Conservation (phyloP, 2,113 vertebrate genomes). For the Corythornis vintsioides region DNA sequence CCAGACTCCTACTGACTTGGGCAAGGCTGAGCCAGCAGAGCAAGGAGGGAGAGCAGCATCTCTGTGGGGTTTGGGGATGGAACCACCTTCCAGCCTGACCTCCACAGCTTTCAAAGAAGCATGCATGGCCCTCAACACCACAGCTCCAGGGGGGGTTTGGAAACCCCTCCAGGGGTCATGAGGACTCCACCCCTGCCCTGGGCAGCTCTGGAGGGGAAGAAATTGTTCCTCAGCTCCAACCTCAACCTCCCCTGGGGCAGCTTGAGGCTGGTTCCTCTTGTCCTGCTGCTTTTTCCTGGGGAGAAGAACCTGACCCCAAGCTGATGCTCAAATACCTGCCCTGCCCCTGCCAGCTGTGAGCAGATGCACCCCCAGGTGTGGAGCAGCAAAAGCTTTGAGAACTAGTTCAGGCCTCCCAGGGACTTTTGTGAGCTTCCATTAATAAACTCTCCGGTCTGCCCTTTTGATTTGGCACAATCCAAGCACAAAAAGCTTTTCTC, state of each 20-base stretch:
- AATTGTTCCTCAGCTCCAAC: no score
- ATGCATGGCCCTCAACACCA: background rate
- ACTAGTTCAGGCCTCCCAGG: background rate
- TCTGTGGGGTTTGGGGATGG: accelerated
- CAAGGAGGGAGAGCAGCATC: background rate
- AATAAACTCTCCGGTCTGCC: background rate
- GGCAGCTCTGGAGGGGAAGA: no score
- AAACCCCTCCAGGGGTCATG: no score
- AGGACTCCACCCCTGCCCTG: no score
- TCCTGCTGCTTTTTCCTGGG: no score
- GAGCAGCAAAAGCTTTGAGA: background rate
- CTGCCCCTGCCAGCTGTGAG: accelerated
- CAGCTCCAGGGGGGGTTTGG: no score
- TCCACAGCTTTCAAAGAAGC: background rate
- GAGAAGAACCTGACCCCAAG: no score
- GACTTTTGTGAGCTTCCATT: background rate
- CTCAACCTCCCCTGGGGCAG: no score
- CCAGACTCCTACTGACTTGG: background rate
- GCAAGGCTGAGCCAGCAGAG: background rate
- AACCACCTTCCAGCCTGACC: background rate
- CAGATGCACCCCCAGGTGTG: background rate
- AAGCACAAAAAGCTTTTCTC: background rate
- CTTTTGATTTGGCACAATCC: background rate
- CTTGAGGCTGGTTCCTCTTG: no score
- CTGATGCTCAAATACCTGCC: background rate